These are phyloP conservation scores for Palloptera scutellata DNA, from an alignment of 2,888 invertebrate species.

Conservation along the genomic window DNA sequence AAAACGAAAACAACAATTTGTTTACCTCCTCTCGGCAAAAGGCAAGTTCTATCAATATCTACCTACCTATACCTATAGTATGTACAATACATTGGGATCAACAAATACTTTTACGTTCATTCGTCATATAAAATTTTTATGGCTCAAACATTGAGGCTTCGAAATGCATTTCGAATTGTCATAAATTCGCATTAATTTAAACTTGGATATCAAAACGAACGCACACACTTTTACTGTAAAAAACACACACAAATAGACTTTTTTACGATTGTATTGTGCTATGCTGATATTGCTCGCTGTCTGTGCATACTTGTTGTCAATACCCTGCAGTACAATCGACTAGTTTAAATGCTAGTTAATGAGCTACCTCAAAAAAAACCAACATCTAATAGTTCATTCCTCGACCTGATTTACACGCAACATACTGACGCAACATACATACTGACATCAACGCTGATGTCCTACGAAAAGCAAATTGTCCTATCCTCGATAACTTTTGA, in stretches of 20 bases:
- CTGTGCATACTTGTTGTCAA: background rate
- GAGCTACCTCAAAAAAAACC: too few relatives aligned
- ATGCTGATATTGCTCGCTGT: background rate
- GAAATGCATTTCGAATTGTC: constrained; percentile 17
- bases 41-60: too few relatives aligned
- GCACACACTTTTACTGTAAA: background rate
- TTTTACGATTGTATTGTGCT: background rate
- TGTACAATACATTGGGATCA: background rate
- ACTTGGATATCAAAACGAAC: background rate
- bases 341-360: background rate
- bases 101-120: background rate
- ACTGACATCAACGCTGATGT: too few relatives aligned
- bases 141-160: constrained; percentile 10
- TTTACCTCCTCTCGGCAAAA: too few relatives aligned
- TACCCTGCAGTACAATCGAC: background rate
- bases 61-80: too few relatives aligned
- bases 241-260: background rate
- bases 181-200: constrained; percentile 21
- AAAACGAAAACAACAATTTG: background rate
- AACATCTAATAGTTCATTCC: too few relatives aligned
- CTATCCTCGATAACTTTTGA: too few relatives aligned
- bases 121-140: constrained; percentile 11
- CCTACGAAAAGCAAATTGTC: too few relatives aligned
- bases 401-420: too few relatives aligned
- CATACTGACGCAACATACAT: too few relatives aligned